Evolutionary conservation across 2,888 invertebrate species (phyloP), one percentile per base, ranked within the genome.

Genomic region (Tholera decimalis): DNA sequence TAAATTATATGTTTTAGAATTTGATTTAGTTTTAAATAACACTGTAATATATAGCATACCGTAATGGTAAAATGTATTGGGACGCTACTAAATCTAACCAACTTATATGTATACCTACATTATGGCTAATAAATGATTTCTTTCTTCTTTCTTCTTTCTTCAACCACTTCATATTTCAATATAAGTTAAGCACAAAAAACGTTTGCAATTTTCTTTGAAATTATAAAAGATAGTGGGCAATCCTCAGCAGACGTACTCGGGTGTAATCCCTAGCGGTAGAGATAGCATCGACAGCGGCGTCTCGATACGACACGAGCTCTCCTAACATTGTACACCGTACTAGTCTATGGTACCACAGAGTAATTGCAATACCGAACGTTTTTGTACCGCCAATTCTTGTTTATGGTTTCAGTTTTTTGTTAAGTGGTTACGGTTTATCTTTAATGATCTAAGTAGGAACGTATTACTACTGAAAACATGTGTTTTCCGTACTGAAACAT

Each of bases 231-330:
- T n/a, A 30, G 11, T 51, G 22, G 65, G 85, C 91, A 91, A 88
- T 86, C 22, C 79, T 63, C 28, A 2, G 0, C 8, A 46, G 1
- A 3, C 11, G 3, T 3, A 86, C 65, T 88, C 20, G 43, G 87
- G 89, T 89, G 86, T 89, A 90, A 91, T 93, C 91, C 91, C 84
- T 80, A 80, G 83, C 80, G 61, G 77, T 65, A 73, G 79, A 86
- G 93, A 93, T 93, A 93, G 82, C 90, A 93, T 93, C 93, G 89
- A 90, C 91, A 89, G 85, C 77, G 83, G 71, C 87, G 88, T 78
- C 67, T 76, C 62, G 77, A 83, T 81, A 85, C 83, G 85, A 89
- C 89, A 87, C 89, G 86, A 70, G 84, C 85, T 81, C 82, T 79
- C 77, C 71, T 80, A 83, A 84, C 83, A 82, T 78, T 78, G 83